A percentile compares a stretch with the other conserved stretches of the same genome.
Conservation (phyloP, 2,113 vertebrate species). For the Diphyllodes magnificus region DNA sequence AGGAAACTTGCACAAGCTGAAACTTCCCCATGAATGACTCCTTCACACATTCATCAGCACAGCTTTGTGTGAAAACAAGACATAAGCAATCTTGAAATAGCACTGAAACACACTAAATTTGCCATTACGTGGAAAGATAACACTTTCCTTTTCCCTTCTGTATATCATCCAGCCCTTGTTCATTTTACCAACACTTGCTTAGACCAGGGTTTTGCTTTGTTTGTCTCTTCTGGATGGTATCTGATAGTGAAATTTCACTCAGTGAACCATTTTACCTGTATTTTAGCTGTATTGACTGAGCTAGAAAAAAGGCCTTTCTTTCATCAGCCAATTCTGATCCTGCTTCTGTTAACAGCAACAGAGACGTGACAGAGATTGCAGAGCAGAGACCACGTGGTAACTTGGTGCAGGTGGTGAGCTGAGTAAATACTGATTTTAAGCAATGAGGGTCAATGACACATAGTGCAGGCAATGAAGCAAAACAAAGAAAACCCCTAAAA, state of each 20-base stretch:
- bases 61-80: not conserved
- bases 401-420: not conserved
- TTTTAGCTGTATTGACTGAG: not conserved
- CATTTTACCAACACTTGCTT: not conserved
- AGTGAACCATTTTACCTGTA: not conserved
- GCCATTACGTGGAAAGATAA: not conserved
- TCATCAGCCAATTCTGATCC: not conserved
- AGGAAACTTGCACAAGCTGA: not conserved
- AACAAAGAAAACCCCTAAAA: not conserved
- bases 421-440: not conserved
- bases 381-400: not conserved
- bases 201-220: not conserved
- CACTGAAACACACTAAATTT: not conserved
- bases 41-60: not conserved
- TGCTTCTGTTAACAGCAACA: not conserved
- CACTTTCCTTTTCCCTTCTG: not conserved
- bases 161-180: not conserved
- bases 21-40: not conserved
- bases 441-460: not conserved
- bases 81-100: not conserved
- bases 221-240: not conserved
- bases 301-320: not conserved
- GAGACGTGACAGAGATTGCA: not conserved
- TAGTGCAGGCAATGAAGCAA: slow-evolving; percentile 18
- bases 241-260: not conserved